A percentile compares a stretch with the other conserved stretches of the same genome.
Evolutionary conservation across 2,888 invertebrate genomes (phyloP).

Genomic region (Acleris sparsana): DNA sequence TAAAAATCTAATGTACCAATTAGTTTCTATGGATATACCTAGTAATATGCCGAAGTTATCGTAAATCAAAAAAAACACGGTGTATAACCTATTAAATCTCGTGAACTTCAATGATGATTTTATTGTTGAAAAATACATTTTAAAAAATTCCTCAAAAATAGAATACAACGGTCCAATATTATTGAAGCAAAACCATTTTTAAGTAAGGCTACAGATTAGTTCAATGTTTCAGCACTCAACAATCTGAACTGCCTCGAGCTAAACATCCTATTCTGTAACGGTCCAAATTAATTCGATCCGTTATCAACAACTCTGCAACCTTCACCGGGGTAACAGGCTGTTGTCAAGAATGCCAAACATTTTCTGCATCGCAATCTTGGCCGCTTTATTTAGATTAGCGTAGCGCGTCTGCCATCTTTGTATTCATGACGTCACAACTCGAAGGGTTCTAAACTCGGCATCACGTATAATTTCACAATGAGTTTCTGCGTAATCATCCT

Average conservation of each 20-base stretch:
- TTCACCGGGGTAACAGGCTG: constrained; percentile 29
- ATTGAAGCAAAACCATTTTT: neutral
- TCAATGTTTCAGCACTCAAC: neutral
- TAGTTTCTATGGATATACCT: too few species aligned
- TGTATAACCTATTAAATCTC: too few species aligned
- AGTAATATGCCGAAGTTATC: too few species aligned
- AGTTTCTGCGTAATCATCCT: constrained; percentile 45
- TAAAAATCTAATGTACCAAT: too few species aligned
- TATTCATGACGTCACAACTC: constrained; percentile 60
- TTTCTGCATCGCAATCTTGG: constrained; percentile 50
- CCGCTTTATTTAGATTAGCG: constrained; percentile 63
- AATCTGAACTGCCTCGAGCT: neutral
- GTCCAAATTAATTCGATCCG: constrained; percentile 10
- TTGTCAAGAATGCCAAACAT: constrained; percentile 53
- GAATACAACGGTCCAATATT: too few species aligned
- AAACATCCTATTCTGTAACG: constrained; percentile 12
- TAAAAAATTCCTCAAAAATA: too few species aligned
- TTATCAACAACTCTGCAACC: constrained; percentile 5
- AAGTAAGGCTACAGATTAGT: neutral
- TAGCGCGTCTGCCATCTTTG: constrained; percentile 56
- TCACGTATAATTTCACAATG: constrained; percentile 50
- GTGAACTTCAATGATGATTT: too few species aligned
- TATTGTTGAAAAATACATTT: too few species aligned
- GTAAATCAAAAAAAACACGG: too few species aligned
- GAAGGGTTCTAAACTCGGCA: constrained; percentile 48